Conservation (phyloP, 2,113 vertebrate genomes). For the Heteronetta atricapilla region DNA sequence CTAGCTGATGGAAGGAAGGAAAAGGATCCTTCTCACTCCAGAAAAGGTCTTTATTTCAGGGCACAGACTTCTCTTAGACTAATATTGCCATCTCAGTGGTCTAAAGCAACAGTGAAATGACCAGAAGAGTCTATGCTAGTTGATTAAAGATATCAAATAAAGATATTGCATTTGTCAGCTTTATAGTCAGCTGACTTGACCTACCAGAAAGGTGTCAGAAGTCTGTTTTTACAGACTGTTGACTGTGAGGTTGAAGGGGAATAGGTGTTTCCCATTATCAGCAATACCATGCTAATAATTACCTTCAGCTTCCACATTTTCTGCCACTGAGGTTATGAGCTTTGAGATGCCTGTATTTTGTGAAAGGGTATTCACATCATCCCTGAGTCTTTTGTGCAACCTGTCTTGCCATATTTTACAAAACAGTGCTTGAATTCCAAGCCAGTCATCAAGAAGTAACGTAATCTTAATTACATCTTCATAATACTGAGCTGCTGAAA, state of each 20-base stretch:
- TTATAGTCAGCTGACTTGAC: not conserved
- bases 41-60: not conserved
- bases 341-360: not conserved
- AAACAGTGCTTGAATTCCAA: not conserved
- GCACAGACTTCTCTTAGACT: not conserved
- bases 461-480: constrained; percentile 12
- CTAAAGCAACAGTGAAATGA: not conserved
- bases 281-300: not conserved
- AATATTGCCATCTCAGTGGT: not conserved
- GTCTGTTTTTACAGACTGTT: not conserved
- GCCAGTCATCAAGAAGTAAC: not conserved
- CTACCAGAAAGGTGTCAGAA: not conserved
- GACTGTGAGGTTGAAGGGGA: not conserved
- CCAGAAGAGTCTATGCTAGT: not conserved
- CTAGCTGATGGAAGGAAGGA: not conserved
- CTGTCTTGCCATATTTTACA: not conserved
- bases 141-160: not conserved
- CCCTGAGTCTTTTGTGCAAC: not conserved
- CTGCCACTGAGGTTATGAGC: not conserved
- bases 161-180: not conserved
- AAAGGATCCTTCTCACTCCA: not conserved
- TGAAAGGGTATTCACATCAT: not conserved
- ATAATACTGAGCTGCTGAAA: not conserved
- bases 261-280: not conserved
- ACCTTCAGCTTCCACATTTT: not conserved